Evolutionary conservation across 2,888 invertebrate species (phyloP).

Genomic region (Orthosia cruda): DNA sequence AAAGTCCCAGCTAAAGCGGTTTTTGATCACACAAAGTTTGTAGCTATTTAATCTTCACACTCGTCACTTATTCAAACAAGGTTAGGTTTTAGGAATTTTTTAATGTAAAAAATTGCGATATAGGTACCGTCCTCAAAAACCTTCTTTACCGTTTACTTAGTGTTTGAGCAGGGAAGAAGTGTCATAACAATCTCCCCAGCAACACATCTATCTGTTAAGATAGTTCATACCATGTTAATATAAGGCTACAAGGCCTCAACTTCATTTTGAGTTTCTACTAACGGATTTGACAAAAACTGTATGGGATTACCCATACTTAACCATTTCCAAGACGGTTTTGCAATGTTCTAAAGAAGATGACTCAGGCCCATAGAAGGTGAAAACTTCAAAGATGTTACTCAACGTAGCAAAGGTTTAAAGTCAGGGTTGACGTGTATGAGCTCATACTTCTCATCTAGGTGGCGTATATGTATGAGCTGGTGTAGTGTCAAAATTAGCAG

Average conservation of each 20-base stretch:
- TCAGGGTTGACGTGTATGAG: slow-evolving; percentile 8
- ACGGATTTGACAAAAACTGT: neutral
- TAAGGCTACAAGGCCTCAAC: too few species aligned
- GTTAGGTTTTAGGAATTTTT: neutral
- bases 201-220: too few species aligned
- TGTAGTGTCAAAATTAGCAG: slow-evolving; percentile 38
- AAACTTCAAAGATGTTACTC: neutral
- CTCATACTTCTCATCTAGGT: neutral
- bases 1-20: neutral
- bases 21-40: neutral
- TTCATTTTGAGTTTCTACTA: neutral
- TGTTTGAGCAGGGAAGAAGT: too few species aligned
- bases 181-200: too few species aligned
- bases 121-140: neutral
- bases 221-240: too few species aligned
- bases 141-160: neutral
- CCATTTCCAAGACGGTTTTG: neutral
- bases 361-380: neutral
- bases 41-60: neutral
- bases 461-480: slow-evolving; percentile 27
- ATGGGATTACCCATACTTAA: neutral
- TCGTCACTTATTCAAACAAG: neutral
- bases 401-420: neutral
- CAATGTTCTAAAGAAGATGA: neutral
- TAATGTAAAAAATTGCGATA: neutral